phyloP scores from a whole-genome alignment of 1,140 invertebrate genomes.

The Drosophila parvula region DNA sequence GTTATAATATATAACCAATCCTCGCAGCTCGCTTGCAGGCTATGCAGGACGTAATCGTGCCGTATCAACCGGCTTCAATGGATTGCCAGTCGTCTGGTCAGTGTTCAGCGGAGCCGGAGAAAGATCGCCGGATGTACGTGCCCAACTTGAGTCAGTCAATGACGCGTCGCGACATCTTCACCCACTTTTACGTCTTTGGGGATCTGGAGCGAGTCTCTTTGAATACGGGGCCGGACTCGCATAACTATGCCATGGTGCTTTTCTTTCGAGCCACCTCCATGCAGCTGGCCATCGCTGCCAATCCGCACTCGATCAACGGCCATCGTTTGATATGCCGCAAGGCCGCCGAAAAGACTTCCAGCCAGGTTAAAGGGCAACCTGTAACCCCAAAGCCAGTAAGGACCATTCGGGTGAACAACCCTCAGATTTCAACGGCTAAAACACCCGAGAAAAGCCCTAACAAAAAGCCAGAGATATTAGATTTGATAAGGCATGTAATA shows the following conservation, averaged over 20 bases:
- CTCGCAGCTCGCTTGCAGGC: not conserved
- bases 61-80: not conserved
- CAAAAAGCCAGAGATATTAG: not conserved
- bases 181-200: not conserved
- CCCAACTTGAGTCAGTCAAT: not conserved
- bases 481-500: not conserved
- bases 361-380: not conserved
- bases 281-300: not conserved
- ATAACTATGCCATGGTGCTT: constrained; percentile 2
- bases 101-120: not conserved
- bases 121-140: constrained; percentile 4
- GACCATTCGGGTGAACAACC: not conserved
- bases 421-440: not conserved
- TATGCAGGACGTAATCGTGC: not conserved
- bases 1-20: too few relatives aligned
- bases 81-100: not conserved
- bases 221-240: not conserved
- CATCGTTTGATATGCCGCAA: not conserved
- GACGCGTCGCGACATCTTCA: constrained; percentile 6
- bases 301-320: constrained; percentile 5
- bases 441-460: not conserved
- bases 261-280: not conserved
- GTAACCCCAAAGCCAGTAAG: not conserved
- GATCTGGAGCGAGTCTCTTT: not conserved
- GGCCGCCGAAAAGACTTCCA: not conserved